Evolutionary conservation across 1,140 invertebrate genomes (phyloP).

Genomic region (Ephestia elutella): DNA sequence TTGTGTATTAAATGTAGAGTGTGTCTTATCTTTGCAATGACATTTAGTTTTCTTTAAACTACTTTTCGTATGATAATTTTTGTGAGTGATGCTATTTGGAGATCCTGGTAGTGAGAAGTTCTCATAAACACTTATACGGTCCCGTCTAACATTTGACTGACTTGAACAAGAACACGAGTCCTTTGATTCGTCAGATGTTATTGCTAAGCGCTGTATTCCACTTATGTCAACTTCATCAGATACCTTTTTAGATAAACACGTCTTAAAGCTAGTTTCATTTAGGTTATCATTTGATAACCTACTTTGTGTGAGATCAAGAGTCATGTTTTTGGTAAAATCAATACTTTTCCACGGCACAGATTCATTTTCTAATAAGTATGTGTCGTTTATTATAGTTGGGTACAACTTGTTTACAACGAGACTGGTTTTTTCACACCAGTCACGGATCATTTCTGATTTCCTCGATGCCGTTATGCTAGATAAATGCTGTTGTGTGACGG

Average conservation of each 20-base stretch:
- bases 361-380: conserved; percentile 45
- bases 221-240: conserved; percentile 49
- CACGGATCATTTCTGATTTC: conserved; percentile 61
- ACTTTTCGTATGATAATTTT: conserved; percentile 57
- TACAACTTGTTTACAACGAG: conserved; percentile 62
- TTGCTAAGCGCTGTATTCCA: conserved; percentile 50
- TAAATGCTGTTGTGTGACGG: conserved; percentile 30
- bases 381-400: conserved; percentile 55
- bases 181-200: conserved; percentile 38
- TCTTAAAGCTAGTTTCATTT: conserved; percentile 44
- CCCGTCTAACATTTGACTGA: conserved; percentile 19
- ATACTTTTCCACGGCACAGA: conserved; percentile 31
- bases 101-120: conserved; percentile 63
- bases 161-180: conserved; percentile 4
- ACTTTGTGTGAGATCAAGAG: conserved; percentile 28
- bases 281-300: conserved; percentile 16
- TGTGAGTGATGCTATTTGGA: conserved; percentile 53
- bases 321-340: conserved; percentile 29
- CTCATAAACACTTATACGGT: conserved; percentile 48
- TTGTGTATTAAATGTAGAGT: conserved; percentile 24
- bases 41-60: conserved; percentile 39
- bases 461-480: conserved; percentile 27
- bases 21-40: conserved; percentile 16
- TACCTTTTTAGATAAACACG: conserved; percentile 42
- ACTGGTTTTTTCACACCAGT: conserved; percentile 63